phyloP scores from a whole-genome alignment of 2,888 invertebrate genomes.

The Hirtodrosophila trivittata region DNA sequence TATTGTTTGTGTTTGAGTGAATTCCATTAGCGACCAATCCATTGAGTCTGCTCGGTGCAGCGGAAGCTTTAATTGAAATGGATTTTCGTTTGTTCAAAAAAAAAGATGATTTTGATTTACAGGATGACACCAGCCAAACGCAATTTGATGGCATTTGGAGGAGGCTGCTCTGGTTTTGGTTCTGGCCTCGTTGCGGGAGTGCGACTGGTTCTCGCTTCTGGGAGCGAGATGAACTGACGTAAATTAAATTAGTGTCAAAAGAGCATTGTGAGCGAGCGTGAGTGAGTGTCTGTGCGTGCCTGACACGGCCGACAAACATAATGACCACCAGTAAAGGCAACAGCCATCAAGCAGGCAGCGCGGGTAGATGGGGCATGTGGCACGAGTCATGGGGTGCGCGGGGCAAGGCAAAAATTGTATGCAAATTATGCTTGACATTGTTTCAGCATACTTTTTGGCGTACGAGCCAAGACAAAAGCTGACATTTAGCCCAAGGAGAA shows the following conservation, averaged over 20 bases:
- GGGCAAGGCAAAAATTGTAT: conserved; percentile 63
- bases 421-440: conserved; percentile 79
- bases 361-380: not conserved
- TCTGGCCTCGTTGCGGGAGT: conserved; percentile 2
- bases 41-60: not conserved
- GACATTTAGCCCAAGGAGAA: conserved; percentile 76
- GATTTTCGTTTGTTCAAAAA: not conserved
- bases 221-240: conserved; percentile 49
- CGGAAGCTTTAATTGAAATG: conserved; percentile 14
- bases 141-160: conserved; percentile 60
- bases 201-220: not conserved
- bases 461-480: conserved; percentile 76
- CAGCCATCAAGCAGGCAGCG: conserved; percentile 23
- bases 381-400: conserved; percentile 8
- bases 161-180: conserved; percentile 13
- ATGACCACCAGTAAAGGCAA: conserved; percentile 65
- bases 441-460: conserved; percentile 77
- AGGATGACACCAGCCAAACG: conserved; percentile 26
- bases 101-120: conserved; percentile 21
- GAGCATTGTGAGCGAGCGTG: conserved; percentile 58
- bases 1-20: no score
- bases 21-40: not conserved
- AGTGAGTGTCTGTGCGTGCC: conserved; percentile 67
- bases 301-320: conserved; percentile 72
- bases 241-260: conserved; percentile 77